phyloP scores from a whole-genome alignment of 1,140 invertebrate species.

The Chionoecetes opilio region DNA sequence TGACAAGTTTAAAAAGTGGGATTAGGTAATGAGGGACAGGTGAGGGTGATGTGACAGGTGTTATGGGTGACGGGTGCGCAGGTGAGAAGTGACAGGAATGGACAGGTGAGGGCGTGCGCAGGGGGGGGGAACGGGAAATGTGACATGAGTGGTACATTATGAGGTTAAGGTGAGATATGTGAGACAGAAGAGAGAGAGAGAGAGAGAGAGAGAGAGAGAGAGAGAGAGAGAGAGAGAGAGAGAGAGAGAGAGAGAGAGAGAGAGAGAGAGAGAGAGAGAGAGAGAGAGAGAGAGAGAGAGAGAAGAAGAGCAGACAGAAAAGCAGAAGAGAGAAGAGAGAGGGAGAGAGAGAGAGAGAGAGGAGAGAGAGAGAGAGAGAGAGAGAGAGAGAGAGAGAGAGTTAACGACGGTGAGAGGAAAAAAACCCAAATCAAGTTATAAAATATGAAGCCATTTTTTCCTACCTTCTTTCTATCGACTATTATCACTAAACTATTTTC shows the following conservation, averaged over 20 bases:
- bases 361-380: no score
- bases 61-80: no score
- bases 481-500: background rate
- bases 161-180: background rate
- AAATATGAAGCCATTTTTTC: background rate
- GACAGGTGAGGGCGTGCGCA: background rate
- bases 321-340: background rate
- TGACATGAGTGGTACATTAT: background rate
- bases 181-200: background rate
- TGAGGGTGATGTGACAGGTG: background rate
- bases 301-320: background rate
- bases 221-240: background rate
- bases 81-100: background rate
- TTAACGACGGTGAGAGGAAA: no score
- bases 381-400: no score
- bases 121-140: background rate
- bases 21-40: background rate
- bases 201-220: background rate
- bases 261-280: background rate
- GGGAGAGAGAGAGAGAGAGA: no score
- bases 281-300: background rate
- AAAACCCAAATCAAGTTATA: no score
- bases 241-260: background rate
- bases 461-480: background rate
- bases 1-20: background rate